Evolutionary conservation across 1,140 invertebrate species (phyloP), one percentile per base, ranked within the genome.

Genomic region (Sinonovacula constricta): DNA sequence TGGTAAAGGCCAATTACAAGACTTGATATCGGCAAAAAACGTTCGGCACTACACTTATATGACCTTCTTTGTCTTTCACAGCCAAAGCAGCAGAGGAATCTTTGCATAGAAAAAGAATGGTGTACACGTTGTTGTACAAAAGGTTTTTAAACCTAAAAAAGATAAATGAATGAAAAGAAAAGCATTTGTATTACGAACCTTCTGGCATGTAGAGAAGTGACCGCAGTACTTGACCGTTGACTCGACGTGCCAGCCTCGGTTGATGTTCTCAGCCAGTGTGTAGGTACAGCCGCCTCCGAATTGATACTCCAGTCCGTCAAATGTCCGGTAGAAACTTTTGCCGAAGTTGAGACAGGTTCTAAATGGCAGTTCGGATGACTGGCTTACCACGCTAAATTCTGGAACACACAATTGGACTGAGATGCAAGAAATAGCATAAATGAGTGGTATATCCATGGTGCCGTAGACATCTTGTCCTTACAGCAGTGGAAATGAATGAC

Each of bases 301-400:
- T 30, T 77, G 53, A 34, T 69, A 78, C 36, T 60, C 53, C 1
- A 69, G 56, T 15, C 80, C 92, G 95, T 95, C 36, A 54, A 82
- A 82, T 36, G 65, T 79, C 94, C 97, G 95, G 82, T 94, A 95
- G 90, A 96, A 95, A 4, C 92, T 90, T 28, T 93, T 94, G 28
- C 93, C 93, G 95, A 95, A 96, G 3, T 93, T 94, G 45, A 94
- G 93, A 83, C 96, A 97, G 7, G 92, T 85, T 0, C 68, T 18
- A 45, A 84, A 86, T 7, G 62, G 31, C 7, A 80, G 33, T 7
- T 69, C 54, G 39, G 24, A 28, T 12, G 24, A 54, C 31, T 81
- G 56, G 3, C 51, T 63, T 24, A 80, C 60, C 12, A 72, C 56
- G 0, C 7, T 10, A 18, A 45, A 45, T 45, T 7, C 39, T 45